Evolutionary conservation across 2,888 invertebrate species (phyloP).

Genomic region (Tupiocoris notatus): DNA sequence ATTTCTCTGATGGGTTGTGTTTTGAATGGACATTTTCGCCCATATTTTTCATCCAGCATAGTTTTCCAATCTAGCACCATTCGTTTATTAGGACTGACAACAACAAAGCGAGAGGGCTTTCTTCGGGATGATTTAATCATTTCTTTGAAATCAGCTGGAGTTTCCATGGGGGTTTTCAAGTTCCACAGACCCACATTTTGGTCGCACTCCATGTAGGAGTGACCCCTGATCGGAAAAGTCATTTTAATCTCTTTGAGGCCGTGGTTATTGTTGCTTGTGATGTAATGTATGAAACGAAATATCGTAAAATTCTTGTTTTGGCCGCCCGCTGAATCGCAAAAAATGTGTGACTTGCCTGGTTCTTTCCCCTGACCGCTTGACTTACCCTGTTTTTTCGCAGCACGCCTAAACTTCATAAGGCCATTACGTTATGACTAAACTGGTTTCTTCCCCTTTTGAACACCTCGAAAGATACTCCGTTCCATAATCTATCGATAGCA

Average conservation of each 20-base stretch:
- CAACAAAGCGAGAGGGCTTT: constrained; percentile 4
- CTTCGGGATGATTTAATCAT: not conserved
- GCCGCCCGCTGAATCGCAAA: constrained; percentile 26
- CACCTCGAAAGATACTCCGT: too few relatives aligned
- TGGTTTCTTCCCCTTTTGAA: too few relatives aligned
- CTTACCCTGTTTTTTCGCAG: constrained; percentile 18
- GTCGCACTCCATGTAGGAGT: too few relatives aligned
- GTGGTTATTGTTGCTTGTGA: not conserved
- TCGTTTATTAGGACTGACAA: not conserved
- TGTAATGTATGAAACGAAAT: constrained; percentile 31
- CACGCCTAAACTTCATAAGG: constrained; percentile 7
- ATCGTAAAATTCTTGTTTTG: constrained; percentile 37
- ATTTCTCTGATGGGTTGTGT: too few relatives aligned
- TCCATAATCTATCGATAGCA: too few relatives aligned
- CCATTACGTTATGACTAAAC: constrained; percentile 1
- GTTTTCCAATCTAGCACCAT: too few relatives aligned
- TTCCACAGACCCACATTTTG: constrained; percentile 16
- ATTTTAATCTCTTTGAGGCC: not conserved
- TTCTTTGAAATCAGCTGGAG: not conserved
- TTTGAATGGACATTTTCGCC: too few relatives aligned
- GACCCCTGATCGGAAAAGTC: not conserved
- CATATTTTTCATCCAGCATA: too few relatives aligned
- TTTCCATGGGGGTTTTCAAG: not conserved
- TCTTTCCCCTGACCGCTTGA: constrained; percentile 25
- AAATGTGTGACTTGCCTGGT: constrained; percentile 3